These are phyloP conservation scores for Eupithecia subfuscata DNA, from an alignment of 2,888 invertebrate genomes.

Conservation along the genomic window DNA sequence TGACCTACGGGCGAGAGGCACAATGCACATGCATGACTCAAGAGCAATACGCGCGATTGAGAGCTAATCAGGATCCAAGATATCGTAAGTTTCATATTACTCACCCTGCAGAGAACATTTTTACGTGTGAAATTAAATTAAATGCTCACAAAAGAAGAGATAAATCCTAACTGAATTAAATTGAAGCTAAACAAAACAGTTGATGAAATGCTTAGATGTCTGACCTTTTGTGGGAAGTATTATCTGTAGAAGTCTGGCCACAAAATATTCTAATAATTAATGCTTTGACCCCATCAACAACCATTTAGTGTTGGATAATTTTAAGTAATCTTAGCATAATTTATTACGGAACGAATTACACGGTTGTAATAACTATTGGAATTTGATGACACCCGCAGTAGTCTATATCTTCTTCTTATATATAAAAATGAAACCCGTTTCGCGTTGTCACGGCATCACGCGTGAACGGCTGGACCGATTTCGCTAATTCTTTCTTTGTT, in stretches of 20 bases:
- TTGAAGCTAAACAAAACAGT: neutral
- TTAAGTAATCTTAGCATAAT: no score
- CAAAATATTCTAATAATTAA: neutral
- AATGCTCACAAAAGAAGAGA: neutral
- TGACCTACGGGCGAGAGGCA: conserved; percentile 88
- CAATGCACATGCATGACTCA: conserved; percentile 98
- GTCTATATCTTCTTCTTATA: no score
- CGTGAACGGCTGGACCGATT: no score
- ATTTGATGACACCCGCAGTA: no score
- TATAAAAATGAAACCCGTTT: no score
- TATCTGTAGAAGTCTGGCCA: neutral
- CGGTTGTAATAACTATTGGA: no score
- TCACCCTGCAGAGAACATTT: neutral
- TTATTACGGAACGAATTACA: no score
- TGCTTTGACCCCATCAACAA: neutral
- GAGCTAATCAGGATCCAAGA: conserved; percentile 90
- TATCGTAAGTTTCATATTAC: conserved; percentile 83
- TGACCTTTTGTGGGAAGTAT: no score
- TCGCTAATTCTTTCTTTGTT: no score
- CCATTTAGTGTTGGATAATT: neutral
- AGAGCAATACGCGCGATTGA: conserved; percentile 94
- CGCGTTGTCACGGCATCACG: no score
- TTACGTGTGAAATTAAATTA: neutral
- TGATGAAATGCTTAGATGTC: neutral
- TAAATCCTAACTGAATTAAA: neutral